Evolutionary conservation across 2,888 invertebrate species (phyloP).

Genomic region (Axea sp.): DNA sequence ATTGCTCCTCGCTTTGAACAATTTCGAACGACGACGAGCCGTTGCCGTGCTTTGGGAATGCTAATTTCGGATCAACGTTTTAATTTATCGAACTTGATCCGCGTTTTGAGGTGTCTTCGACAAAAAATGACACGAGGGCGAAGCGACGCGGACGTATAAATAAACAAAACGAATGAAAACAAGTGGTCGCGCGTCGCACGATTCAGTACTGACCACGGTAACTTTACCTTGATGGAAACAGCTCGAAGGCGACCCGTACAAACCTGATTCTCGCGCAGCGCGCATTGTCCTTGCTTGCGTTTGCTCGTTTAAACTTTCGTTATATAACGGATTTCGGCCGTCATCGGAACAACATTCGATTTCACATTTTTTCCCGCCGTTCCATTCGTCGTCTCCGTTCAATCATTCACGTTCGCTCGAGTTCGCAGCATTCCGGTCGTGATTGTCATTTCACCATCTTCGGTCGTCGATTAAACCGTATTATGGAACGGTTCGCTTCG

Average conservation of each 20-base stretch:
- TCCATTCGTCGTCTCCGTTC: too few relatives aligned
- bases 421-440: too few relatives aligned
- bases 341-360: too few relatives aligned
- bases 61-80: constrained; percentile 46
- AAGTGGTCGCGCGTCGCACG: constrained; percentile 8
- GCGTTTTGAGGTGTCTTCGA: constrained; percentile 1
- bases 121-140: constrained; percentile 7
- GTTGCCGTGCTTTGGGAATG: constrained; percentile 29
- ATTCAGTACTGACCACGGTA: constrained; percentile 53
- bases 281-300: constrained; percentile 33
- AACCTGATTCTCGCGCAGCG: constrained; percentile 48
- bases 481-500: too few relatives aligned
- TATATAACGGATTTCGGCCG: constrained; percentile 19
- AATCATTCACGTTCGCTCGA: too few relatives aligned
- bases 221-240: constrained; percentile 54
- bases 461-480: too few relatives aligned
- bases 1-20: constrained; percentile 47
- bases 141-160: constrained; percentile 3
- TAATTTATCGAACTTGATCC: constrained; percentile 27
- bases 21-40: constrained; percentile 46
- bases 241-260: constrained; percentile 52
- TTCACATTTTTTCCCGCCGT: too few relatives aligned
- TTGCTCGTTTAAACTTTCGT: constrained; percentile 33
- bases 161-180: constrained; percentile 16
- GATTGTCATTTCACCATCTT: too few relatives aligned